Evolutionary conservation across 2,888 invertebrate species (phyloP), one percentile per base, ranked within the genome.

Genomic region (Labia minor): DNA sequence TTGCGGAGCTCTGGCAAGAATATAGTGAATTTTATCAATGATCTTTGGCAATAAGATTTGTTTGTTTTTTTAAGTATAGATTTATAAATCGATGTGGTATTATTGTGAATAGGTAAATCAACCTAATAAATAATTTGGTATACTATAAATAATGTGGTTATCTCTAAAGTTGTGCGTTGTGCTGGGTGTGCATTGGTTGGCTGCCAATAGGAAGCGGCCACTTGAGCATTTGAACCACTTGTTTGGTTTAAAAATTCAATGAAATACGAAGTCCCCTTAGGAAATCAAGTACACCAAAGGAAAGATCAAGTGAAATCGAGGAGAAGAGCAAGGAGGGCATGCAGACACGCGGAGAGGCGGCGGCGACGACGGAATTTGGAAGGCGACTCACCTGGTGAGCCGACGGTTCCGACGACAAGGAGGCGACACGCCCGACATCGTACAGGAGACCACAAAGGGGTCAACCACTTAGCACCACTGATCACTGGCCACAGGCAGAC

Each of bases 381-480:
- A 16, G 49, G 49, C 49, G 49, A 49, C 49, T 49, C 49, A 49
- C 49, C 49, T 49, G 49, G 49, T 49, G 49, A 49, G 49, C 49
- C 6, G 6, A 14, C 49, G 49, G 49, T 49, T 49, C 3, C 49
- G 49, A 49, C n/a, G 49, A 11, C n/a, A 16, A 4, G 49, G 49
- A 49, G 4, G 49, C 49, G 49, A 49, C 49, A 49, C 49, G 49
- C 49, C 49, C 49, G 49, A 16, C 49, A 49, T 49, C 3, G 49
- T 49, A 49, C 49, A 49, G 3, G 49, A 16, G 3, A 49, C 4
- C 49, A 49, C 14, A 49, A 11, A 49, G n/a, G 14, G 49, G 14
- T n/a, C n/a, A 14, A 49, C 49, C 49, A 49, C 49, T 49, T 49
- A 49, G 49, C 49, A 49, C 49, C 49, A 49, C 49, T 49, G 49